Evolutionary conservation across 2,888 invertebrate species (phyloP).

Genomic region (Athetis lepigone): DNA sequence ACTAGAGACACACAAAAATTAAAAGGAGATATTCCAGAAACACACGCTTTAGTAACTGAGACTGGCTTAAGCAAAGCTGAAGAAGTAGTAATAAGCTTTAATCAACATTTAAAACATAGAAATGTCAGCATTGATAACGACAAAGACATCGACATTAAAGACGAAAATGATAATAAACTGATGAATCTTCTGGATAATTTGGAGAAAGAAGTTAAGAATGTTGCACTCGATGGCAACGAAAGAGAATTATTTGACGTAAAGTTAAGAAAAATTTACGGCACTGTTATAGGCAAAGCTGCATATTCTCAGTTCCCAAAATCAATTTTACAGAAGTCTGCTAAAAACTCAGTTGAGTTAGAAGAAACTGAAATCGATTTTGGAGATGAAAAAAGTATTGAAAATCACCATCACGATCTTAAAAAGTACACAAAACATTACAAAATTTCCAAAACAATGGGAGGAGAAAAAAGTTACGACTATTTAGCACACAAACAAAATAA

Average conservation of each 20-base stretch:
- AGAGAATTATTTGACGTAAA: conserved; percentile 79
- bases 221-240: conserved; percentile 71
- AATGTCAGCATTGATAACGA: conserved; percentile 28
- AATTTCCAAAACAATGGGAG: conserved; percentile 2
- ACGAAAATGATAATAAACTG: conserved; percentile 73
- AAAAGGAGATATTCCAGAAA: conserved; percentile 1
- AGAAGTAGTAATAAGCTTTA: conserved; percentile 64
- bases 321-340: conserved; percentile 15
- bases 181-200: conserved; percentile 76
- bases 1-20: no score
- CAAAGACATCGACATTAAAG: conserved; percentile 54
- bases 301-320: conserved; percentile 28
- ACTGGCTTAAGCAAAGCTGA: conserved; percentile 62
- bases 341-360: no score
- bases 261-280: conserved; percentile 79
- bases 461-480: conserved; percentile 23
- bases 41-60: conserved; percentile 50
- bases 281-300: conserved; percentile 66
- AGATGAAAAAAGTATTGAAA: no score
- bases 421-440: conserved; percentile 15
- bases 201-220: conserved; percentile 77
- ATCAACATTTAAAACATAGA: conserved; percentile 56
- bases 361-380: conserved; percentile 44
- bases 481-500: conserved; percentile 34
- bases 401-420: no score